Evolutionary conservation across 2,888 invertebrate genomes (phyloP).

Genomic region (Cryptocephalus primarius): DNA sequence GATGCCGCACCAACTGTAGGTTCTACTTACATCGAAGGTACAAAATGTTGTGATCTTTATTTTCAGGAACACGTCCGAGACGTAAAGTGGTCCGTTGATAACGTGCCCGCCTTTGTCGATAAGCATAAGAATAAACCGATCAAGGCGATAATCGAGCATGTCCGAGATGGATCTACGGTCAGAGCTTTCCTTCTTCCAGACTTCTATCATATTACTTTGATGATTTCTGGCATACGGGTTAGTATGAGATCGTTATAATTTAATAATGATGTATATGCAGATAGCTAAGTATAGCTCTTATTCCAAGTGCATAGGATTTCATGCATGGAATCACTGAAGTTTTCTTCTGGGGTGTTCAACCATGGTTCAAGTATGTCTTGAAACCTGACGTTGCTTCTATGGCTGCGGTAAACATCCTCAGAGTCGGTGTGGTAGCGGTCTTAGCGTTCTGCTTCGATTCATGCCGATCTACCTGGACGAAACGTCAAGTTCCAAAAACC

Average conservation of each 20-base stretch:
- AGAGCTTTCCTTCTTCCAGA: constrained; percentile 84
- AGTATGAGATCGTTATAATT: constrained; percentile 23
- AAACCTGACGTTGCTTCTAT: too few species aligned
- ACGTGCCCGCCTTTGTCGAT: constrained; percentile 66
- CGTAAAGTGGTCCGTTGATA: constrained; percentile 83
- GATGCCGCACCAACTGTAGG: constrained; percentile 22
- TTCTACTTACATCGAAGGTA: neutral
- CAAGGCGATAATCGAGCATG: constrained; percentile 92
- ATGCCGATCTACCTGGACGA: too few species aligned
- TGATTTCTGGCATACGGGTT: constrained; percentile 88
- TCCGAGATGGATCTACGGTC: constrained; percentile 93
- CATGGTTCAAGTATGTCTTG: too few species aligned
- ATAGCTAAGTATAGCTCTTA: too few species aligned
- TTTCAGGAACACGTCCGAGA: constrained; percentile 65
- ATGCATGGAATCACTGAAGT: too few species aligned
- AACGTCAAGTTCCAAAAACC: too few species aligned
- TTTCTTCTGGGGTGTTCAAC: too few species aligned
- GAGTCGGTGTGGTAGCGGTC: too few species aligned
- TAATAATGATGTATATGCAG: too few species aligned
- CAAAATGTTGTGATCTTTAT: neutral
- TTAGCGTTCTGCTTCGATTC: too few species aligned
- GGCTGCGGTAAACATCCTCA: too few species aligned
- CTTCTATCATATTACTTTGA: constrained; percentile 83
- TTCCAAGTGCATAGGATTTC: too few species aligned
- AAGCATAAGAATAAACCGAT: constrained; percentile 77